Conservation (phyloP, 1,140 invertebrate species). For the Zeugodacus cucurbitae region DNA sequence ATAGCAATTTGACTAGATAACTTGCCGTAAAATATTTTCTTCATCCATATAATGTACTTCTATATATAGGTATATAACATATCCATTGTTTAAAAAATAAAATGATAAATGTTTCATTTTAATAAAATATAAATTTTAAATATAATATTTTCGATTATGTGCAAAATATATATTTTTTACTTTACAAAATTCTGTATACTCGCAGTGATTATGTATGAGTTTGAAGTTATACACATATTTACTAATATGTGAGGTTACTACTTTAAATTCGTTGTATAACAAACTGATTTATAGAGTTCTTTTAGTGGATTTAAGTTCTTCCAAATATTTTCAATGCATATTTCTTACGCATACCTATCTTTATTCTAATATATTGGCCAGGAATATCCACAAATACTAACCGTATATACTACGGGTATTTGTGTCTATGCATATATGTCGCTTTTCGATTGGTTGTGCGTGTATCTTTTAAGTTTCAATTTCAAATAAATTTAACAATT, state of each 20-base stretch:
- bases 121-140: no score
- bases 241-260: background rate
- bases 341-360: background rate
- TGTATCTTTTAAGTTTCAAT: conserved; percentile 50
- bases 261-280: background rate
- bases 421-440: background rate
- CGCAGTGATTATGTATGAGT: no score
- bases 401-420: background rate
- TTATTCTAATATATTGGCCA: background rate
- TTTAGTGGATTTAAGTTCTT: background rate
- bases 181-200: no score
- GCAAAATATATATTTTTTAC: no score
- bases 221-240: no score
- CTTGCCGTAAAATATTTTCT: no score
- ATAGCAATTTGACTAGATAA: no score
- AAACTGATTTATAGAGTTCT: background rate
- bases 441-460: background rate
- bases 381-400: background rate
- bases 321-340: background rate
- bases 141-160: no score
- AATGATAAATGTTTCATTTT: no score
- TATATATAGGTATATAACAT: no score
- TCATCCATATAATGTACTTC: no score
- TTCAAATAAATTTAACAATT: conserved; percentile 54
- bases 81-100: no score